Evolutionary conservation across 2,888 invertebrate species (phyloP), one percentile per base, ranked within the genome.

Genomic region (Nymphalis polychloros): DNA sequence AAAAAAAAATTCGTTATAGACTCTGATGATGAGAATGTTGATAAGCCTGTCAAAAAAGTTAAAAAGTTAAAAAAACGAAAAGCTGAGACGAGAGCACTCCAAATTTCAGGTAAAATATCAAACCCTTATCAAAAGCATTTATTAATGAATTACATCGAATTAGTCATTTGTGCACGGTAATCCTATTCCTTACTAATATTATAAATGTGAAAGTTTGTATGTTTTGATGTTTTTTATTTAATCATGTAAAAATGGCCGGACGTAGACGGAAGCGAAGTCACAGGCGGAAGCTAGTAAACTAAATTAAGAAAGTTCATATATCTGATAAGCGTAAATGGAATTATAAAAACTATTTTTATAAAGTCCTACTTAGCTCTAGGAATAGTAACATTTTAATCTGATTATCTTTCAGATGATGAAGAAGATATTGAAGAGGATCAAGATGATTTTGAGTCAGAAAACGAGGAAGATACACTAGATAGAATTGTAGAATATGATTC

Each of bases 401-500:
- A 48, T 20, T 2, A 31, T 50, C 46, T 70, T 49, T 88, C 85
- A 74, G 88, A 89, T 70, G 90, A 92, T 48, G 89, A 86, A 73
- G 85, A 89, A 60, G 83, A 85, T 35, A 69, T 72, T 52, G 81
- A 79, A 47, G 69, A 77, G 62, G 79, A 65, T 16, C n/a, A 53
- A 46, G 52, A 62, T 0, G 88, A 89, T 8, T 82, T 84, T 70
- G 75, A 78, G 49, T 85, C 86, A 17, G 87, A 85, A 62, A 72
- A 81, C 7, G 84, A 85, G 66, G 85, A 86, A 17, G 84, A 80
- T 23, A 23, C 23, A 23, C 1, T 23, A 41, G 90, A 92, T 46
- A 84, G 85, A 65, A 86, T 93, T 69, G 91, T 96, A 3, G 96
- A 95, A 78, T 97, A 97, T 79, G 97, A 97, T 84, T 97, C 97